Evolutionary conservation across 2,797 vertebrate genomes (phyloP), one percentile per base, ranked within the genome.

Genomic region (Dendrocincla tyrannina): DNA sequence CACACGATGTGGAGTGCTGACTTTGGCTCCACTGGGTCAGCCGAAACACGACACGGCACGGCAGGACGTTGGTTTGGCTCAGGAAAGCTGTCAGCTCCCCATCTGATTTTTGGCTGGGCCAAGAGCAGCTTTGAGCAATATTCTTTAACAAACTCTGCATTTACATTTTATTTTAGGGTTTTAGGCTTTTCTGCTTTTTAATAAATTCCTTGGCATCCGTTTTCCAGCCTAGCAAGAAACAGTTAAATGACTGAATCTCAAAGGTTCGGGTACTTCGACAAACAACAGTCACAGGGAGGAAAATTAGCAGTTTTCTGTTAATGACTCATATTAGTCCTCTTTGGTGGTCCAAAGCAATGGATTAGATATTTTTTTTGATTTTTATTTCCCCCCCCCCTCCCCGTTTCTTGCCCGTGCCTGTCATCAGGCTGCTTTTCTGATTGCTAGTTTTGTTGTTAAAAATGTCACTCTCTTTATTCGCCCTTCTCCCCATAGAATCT

Each of bases 371-470:
- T 91, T 67, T 41, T 77, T 80, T 72, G 75, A 83, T 59, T 60
- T 46, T 93, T 96, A 96, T 95, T 97, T 97, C 70, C 55, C 9
- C 89, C 97, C 97, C 96, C 94, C 55, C 10, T 89, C 97, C 96
- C 96, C 93, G 97, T 97, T 98, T 98, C 97, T 98, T 98, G 98
- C 97, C 97, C 97, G 94, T 97, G 97, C 96, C 95, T 98, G 98
- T 98, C 98, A 98, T 92, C 66, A 92, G 92, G 97, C 96, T 97
- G 97, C 96, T 94, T 97, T 97, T 97, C 97, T 98, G 98, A 98
- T 98, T 98, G 98, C 98, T 98, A 96, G 98, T 98, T 98, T 98
- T 98, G 97, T 98, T 98, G 98, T 98, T 98, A 96, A 97, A 98
- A 98, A 98, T 98, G 98, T 98, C 98, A 98, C 97, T 97, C 96